Conservation (phyloP, 2,888 invertebrate genomes). For the Coenonympha glycerion region DNA sequence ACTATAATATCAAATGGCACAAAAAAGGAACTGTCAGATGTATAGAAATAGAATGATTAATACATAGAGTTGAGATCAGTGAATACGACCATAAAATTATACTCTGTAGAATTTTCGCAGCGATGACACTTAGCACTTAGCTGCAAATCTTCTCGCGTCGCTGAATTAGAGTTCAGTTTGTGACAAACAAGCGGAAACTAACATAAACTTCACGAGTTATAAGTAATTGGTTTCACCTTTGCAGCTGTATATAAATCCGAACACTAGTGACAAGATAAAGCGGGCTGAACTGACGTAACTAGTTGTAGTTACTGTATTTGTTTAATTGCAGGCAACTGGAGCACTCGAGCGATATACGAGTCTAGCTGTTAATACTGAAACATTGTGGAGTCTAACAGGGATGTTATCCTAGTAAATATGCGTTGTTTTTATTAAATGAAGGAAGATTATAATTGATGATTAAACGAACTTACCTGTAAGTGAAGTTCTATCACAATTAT, state of each 20-base stretch:
- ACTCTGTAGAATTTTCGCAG: background rate
- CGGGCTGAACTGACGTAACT: background rate
- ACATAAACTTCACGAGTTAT: constrained; percentile 3
- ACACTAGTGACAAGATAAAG: constrained; percentile 6
- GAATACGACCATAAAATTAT: no score
- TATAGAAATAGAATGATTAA: no score
- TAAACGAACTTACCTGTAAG: no score
- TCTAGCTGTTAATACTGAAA: no score
- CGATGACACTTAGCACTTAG: background rate
- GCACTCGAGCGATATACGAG: background rate
- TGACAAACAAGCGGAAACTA: constrained; percentile 7
- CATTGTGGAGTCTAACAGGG: no score
- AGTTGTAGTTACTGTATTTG: background rate
- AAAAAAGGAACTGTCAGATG: no score
- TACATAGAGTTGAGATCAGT: no score
- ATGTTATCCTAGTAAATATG: no score
- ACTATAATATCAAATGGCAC: no score
- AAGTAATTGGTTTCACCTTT: constrained; percentile 6
- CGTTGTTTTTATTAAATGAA: no score
- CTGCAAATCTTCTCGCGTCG: background rate
- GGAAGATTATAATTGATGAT: no score
- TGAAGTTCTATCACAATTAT: no score
- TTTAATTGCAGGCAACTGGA: background rate
- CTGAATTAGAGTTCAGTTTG: constrained; percentile 1
- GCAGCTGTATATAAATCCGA: background rate